Evolutionary conservation across 2,113 vertebrate genomes (phyloP), one percentile per base, ranked within the genome.

Genomic region (Onychostruthus taczanowskii): DNA sequence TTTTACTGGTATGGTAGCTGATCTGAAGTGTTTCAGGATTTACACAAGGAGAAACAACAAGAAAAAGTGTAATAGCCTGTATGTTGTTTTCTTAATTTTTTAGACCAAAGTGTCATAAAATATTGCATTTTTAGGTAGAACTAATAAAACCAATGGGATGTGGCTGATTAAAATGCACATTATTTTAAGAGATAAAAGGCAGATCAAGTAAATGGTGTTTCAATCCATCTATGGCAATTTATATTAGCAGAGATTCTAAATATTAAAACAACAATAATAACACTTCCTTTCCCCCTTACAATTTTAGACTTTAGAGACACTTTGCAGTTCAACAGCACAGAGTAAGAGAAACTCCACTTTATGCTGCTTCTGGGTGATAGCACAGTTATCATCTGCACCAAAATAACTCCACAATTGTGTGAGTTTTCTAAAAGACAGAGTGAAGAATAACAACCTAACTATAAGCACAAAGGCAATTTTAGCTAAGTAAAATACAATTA

Each of bases 401-500:
- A 70, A 84, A 61, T 37, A 37, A 61, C 33, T 33, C 24, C 28
- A 39, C 8, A 35, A 39, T 15, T 37, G 13, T 49, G 64, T 21
- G 21, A 4, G 10, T 53, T 87, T 91, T 84, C 69, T 70, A 11
- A 70, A 88, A 77, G 68, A 58, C 5, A 35, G 46, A 81, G 55
- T 24, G 35, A 84, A 55, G 39, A 68, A 63, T 63, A 88, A 67
- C 55, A 81, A 64, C 33, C 43, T 62, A 63, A 75, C 39, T 52
- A 67, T 39, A 81, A 12, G 33, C 41, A 91, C n/a, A 81, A 92
- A 87, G 58, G 52, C 31, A 82, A 84, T 62, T 84, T 89, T 84
- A 85, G 73, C n/a, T 87, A 73, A 91, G 58, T 56, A 79, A 89
- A 95, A 61, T 63, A 88, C 53, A 86, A 80, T 80, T 90, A 80